Conservation (phyloP, 2,113 vertebrate species). For the Psittacara wagleri region DNA sequence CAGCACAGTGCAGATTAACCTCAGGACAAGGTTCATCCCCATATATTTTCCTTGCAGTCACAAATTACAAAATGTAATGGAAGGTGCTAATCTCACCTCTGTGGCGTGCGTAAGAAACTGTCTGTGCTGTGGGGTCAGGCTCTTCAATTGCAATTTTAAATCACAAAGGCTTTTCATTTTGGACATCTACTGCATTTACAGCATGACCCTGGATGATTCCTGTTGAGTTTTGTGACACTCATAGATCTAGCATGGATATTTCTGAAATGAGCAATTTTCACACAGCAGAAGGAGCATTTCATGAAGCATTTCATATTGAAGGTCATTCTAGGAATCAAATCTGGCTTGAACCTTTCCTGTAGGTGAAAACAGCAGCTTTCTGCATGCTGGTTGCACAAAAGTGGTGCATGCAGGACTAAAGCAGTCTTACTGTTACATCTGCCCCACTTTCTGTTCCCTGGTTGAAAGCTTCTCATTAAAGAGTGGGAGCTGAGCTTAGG, state of each 20-base stretch:
- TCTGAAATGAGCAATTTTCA: constrained; percentile 30
- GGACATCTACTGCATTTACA: background rate
- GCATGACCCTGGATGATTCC: background rate
- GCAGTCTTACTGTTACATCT: background rate
- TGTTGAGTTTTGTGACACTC: background rate
- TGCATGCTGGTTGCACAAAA: background rate
- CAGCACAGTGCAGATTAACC: background rate
- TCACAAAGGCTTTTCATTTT: background rate
- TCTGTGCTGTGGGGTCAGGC: background rate
- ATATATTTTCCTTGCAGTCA: background rate
- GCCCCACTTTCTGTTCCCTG: background rate
- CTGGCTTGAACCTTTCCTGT: background rate
- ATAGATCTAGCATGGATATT: background rate
- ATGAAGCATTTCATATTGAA: background rate
- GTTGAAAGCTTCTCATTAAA: background rate
- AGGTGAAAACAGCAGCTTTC: background rate
- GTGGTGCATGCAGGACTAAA: background rate
- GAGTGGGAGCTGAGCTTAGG: background rate
- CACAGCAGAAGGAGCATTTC: background rate
- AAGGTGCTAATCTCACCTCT: background rate
- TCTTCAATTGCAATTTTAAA: background rate
- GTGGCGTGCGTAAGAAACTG: background rate
- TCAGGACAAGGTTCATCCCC: background rate
- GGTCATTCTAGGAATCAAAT: background rate
- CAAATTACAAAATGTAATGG: background rate